A percentile compares a stretch with the other conserved stretches of the same genome.
Conservation (phyloP, 2,113 vertebrate genomes). For the zebrafish (Danio rerio) region GRCz12tu NC_133179.1:29031001-29031500, state of each 20-base stretch:
- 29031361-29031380: neutral
- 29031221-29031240: neutral
- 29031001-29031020: too few species aligned
- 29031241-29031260: neutral
- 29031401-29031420: neutral
- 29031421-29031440: neutral
- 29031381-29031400: neutral
- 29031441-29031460: neutral
- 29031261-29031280: neutral
- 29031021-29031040: too few species aligned
- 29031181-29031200: neutral
- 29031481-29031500: too few species aligned
- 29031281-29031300: constrained; percentile 50
- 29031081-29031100: neutral
- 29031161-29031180: constrained; percentile 11
- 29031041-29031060: too few species aligned
- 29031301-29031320: constrained; percentile 3
- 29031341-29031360: too few species aligned
- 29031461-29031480: too few species aligned
- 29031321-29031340: neutral
- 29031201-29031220: neutral
- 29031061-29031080: too few species aligned
- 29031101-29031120: neutral
- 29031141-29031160: neutral
- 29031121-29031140: too few species aligned